These are phyloP conservation scores for Aphelenchoides besseyi DNA, from an alignment of 1,140 invertebrate species.

Conservation along the genomic window DNA sequence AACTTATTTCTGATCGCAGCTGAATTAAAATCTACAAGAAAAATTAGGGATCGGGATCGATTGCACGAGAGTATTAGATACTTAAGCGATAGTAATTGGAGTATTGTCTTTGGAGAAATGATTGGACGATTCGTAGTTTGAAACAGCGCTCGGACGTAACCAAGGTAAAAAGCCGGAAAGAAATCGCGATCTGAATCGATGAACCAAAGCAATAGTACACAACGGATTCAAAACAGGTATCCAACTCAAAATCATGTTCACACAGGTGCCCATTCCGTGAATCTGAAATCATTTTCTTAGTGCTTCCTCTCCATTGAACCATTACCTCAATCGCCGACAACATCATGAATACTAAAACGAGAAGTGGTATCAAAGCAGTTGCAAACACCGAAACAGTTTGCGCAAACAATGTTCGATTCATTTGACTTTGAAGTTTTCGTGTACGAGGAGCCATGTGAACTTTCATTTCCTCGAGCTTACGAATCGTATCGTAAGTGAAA, in stretches of 20 bases:
- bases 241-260: neutral
- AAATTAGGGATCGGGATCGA: neutral
- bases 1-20: neutral
- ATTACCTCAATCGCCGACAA: neutral
- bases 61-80: neutral
- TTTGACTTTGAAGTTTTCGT: neutral
- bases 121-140: neutral
- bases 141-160: neutral
- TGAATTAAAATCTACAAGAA: neutral
- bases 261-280: neutral
- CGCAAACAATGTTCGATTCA: neutral
- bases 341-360: neutral
- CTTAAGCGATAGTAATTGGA: neutral
- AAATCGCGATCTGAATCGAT: neutral
- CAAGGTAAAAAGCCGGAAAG: neutral
- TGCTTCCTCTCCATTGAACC: neutral
- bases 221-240: neutral
- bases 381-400: neutral
- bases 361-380: neutral
- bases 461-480: neutral
- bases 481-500: neutral
- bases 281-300: neutral
- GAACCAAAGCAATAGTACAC: neutral
- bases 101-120: neutral
- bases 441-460: neutral